A percentile compares a stretch with the other conserved stretches of the same genome.
Evolutionary conservation across 2,113 vertebrate species (phyloP).

Genomic region (Oryzias celebensis): DNA sequence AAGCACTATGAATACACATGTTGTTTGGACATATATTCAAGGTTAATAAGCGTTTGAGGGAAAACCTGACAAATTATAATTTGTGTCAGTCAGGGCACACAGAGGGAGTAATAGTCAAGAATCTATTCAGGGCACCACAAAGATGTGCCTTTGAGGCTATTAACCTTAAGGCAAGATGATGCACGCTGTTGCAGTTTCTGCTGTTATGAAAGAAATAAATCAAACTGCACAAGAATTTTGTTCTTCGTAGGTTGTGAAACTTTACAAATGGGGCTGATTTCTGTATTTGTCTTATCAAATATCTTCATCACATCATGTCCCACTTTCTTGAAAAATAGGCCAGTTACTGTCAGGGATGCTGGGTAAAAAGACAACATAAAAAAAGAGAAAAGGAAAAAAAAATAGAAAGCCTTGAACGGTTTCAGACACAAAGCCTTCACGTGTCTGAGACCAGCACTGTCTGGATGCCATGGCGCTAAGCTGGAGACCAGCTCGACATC

Average conservation of each 20-base stretch:
- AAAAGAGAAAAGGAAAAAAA: conserved; percentile 19
- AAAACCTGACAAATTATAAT: conserved; percentile 31
- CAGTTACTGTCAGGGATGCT: conserved; percentile 7
- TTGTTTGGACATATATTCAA: not conserved
- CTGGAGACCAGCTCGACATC: conserved; percentile 49
- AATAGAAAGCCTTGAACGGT: conserved; percentile 32
- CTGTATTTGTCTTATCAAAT: conserved; percentile 1
- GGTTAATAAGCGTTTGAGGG: conserved; percentile 13
- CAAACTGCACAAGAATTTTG: not conserved
- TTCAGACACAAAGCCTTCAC: conserved; percentile 33
- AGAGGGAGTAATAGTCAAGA: conserved; percentile 15
- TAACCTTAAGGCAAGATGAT: not conserved
- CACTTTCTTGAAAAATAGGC: conserved; percentile 38
- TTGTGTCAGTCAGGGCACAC: conserved; percentile 29
- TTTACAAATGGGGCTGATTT: not conserved
- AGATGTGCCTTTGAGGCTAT: conserved; percentile 29
- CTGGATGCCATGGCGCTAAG: conserved; percentile 29
- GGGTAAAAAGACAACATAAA: conserved; percentile 30
- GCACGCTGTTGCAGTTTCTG: not conserved
- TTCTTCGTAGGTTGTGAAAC: not conserved
- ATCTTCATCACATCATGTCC: conserved; percentile 4
- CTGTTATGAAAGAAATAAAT: not conserved
- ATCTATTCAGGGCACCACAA: not conserved
- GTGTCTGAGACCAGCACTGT: conserved; percentile 26
- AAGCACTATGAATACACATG: not conserved